Evolutionary conservation across 2,797 vertebrate species (phyloP).

Genomic region (Falco rusticolus): DNA sequence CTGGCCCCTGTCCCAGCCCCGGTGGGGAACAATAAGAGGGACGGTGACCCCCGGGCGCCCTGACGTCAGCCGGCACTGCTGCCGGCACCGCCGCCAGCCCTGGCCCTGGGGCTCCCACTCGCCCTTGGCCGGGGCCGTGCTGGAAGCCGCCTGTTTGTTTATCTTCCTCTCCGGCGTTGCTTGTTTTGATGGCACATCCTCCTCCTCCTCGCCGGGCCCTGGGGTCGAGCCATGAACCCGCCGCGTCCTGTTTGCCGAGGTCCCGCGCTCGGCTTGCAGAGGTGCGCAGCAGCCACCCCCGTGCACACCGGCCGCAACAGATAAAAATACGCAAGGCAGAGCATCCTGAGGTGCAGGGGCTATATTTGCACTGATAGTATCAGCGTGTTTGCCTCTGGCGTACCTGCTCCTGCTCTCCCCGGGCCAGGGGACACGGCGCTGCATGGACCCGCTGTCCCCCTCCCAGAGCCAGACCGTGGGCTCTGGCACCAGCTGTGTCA

Average conservation of each 20-base stretch:
- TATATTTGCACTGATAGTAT: constrained; percentile 52
- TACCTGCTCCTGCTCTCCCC: neutral
- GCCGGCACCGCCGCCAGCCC: neutral
- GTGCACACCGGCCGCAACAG: neutral
- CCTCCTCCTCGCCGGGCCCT: constrained; percentile 67
- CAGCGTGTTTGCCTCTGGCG: neutral
- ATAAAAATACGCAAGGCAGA: constrained; percentile 67
- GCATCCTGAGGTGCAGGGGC: constrained; percentile 25
- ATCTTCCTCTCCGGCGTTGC: constrained; percentile 78
- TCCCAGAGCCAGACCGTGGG: accelerated
- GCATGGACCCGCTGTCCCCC: neutral
- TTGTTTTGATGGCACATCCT: constrained; percentile 85
- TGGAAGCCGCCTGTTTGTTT: constrained; percentile 77
- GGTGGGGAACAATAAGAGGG: constrained; percentile 56
- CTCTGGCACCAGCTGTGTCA: neutral
- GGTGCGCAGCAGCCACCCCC: constrained; percentile 14
- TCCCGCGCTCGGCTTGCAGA: constrained; percentile 12
- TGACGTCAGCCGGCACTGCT: constrained; percentile 36
- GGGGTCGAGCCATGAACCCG: constrained; percentile 74
- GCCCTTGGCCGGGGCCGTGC: constrained; percentile 20
- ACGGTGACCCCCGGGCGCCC: constrained; percentile 39
- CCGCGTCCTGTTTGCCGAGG: constrained; percentile 80
- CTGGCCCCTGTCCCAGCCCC: constrained; percentile 36
- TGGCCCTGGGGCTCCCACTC: neutral
- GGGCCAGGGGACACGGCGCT: accelerated